phyloP scores from a whole-genome alignment of 2,797 vertebrate genomes.

The Helostoma temminkii region DNA sequence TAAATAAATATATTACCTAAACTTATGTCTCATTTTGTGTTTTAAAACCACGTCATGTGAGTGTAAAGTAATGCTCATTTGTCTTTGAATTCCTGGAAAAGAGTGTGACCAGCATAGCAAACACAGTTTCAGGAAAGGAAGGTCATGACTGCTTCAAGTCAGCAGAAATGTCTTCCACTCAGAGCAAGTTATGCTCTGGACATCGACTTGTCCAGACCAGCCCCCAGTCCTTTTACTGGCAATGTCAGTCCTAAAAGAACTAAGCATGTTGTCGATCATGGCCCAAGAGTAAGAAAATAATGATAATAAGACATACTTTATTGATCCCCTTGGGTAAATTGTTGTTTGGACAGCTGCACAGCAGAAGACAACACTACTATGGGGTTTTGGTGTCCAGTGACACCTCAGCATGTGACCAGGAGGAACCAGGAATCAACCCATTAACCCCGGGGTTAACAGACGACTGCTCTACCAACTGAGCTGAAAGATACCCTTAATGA shows the following conservation, averaged over 20 bases:
- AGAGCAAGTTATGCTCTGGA: slow-evolving; percentile 67
- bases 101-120: slow-evolving; percentile 29
- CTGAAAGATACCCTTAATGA: not conserved
- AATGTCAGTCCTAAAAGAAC: slow-evolving; percentile 32
- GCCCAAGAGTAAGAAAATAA: slow-evolving; percentile 28
- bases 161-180: slow-evolving; percentile 73
- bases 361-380: too few relatives aligned
- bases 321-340: too few relatives aligned
- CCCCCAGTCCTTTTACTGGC: slow-evolving; percentile 35
- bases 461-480: too few relatives aligned
- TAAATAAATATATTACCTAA: not conserved
- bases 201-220: slow-evolving; percentile 51
- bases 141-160: slow-evolving; percentile 59
- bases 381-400: too few relatives aligned
- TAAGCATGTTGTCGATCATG: slow-evolving; percentile 3
- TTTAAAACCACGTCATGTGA: slow-evolving; percentile 12
- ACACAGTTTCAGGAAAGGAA: slow-evolving; percentile 48
- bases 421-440: too few relatives aligned
- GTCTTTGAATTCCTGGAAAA: slow-evolving; percentile 46
- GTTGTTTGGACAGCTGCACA: too few relatives aligned
- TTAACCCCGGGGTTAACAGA: too few relatives aligned
- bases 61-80: slow-evolving; percentile 5
- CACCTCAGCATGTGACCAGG: too few relatives aligned
- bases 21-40: not conserved
- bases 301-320: too few relatives aligned